Evolutionary conservation across 2,797 vertebrate species (phyloP).

Genomic region (Mus caroli): DNA sequence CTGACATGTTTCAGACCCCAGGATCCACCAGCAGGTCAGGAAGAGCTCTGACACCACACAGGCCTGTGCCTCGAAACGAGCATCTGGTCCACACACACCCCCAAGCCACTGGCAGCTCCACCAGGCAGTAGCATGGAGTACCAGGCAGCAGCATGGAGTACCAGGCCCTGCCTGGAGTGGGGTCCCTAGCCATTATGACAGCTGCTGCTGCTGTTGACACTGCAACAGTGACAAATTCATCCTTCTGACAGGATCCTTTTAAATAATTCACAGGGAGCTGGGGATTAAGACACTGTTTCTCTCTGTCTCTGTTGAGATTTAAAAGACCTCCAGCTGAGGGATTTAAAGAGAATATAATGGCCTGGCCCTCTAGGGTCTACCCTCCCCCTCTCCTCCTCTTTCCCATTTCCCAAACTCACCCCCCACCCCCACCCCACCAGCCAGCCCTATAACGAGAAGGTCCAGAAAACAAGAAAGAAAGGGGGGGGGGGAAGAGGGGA

Average conservation of each 20-base stretch:
- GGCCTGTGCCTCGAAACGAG: background rate
- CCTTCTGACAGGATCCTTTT: conserved; percentile 85
- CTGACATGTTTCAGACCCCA: conserved; percentile 15
- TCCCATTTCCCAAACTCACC: conserved; percentile 70
- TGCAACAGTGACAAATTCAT: conserved; percentile 85
- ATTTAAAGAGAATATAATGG: conserved; percentile 81
- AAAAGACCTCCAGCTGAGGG: conserved; percentile 81
- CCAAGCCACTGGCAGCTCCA: background rate
- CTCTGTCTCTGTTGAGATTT: conserved; percentile 81
- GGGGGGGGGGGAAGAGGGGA: background rate
- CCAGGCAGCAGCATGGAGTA: conserved; percentile 68
- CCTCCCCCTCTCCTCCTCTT: conserved; percentile 24
- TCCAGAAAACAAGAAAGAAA: conserved; percentile 80
- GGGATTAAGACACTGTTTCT: conserved; percentile 86
- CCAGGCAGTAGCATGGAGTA: conserved; percentile 11
- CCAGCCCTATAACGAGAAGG: conserved; percentile 78
- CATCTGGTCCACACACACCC: background rate
- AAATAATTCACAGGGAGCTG: conserved; percentile 86
- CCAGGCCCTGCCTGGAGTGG: conserved; percentile 77
- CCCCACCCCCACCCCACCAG: conserved; percentile 45
- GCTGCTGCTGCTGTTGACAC: conserved; percentile 77
- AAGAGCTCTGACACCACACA: background rate
- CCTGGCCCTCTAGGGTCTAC: conserved; percentile 25
- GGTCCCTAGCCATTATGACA: conserved; percentile 76
- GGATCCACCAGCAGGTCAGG: background rate